Percentiles rank a stretch among this genome's conserved stretches.
These are phyloP conservation scores for Poecilia gillii DNA, from an alignment of 2,797 vertebrate genomes.

Conservation along the genomic window DNA sequence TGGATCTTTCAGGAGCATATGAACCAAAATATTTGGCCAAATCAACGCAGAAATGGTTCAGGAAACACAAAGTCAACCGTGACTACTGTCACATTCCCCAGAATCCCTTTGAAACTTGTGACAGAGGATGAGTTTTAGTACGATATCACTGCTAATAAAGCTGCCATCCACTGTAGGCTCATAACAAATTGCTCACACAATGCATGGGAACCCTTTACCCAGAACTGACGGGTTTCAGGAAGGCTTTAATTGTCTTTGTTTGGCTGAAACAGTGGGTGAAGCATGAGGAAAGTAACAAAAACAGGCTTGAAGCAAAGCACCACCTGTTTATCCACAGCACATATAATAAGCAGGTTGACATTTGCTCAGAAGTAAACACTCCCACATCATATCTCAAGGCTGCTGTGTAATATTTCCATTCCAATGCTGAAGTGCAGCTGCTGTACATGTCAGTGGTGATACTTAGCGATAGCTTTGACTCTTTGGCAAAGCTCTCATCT, in stretches of 20 bases:
- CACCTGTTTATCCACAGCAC: not conserved
- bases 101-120: not conserved
- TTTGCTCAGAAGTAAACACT: not conserved
- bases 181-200: not conserved
- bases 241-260: not conserved
- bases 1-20: not conserved
- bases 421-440: not conserved
- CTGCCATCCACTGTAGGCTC: not conserved
- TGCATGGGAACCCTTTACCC: not conserved
- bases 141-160: not conserved
- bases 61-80: not conserved
- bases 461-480: not conserved
- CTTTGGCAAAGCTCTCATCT: not conserved
- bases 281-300: not conserved
- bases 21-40: not conserved
- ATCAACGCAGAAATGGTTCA: not conserved
- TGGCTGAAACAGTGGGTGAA: not conserved
- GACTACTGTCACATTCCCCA: not conserved
- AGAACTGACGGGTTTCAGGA: not conserved
- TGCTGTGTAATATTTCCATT: not conserved
- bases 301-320: not conserved
- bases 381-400: not conserved
- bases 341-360: not conserved
- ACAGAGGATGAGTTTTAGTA: not conserved
- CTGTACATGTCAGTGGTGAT: not conserved